Conservation (phyloP, 2,888 invertebrate species). For the Apamea crenata region DNA sequence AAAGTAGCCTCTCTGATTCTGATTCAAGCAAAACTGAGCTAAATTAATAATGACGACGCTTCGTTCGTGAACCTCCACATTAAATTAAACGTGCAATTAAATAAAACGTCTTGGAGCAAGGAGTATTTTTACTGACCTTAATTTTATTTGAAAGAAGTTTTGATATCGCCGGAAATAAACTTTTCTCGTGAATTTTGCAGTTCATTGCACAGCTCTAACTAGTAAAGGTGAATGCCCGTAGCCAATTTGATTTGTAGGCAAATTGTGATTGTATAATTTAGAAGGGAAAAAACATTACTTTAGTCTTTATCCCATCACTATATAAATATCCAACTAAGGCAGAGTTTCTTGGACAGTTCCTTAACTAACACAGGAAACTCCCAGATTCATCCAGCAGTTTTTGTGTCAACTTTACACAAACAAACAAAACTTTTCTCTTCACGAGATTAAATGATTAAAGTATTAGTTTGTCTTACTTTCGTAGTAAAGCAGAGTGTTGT, state of each 20-base stretch:
- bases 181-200: conserved; percentile 4
- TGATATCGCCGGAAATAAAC: neutral
- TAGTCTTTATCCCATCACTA: neutral
- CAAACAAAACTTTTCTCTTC: conserved; percentile 37
- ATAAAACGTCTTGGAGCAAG: conserved; percentile 52
- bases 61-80: conserved; percentile 44
- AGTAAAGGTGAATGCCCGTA: conserved; percentile 12
- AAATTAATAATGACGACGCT: conserved; percentile 55
- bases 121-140: conserved; percentile 32
- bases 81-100: conserved; percentile 57
- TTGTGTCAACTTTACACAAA: conserved; percentile 23
- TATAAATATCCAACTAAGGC: conserved; percentile 11
- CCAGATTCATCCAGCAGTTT: conserved; percentile 35
- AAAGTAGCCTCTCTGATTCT: conserved; percentile 42
- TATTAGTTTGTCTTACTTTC: conserved; percentile 38
- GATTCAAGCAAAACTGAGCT: conserved; percentile 53
- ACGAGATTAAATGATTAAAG: conserved; percentile 45
- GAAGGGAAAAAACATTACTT: neutral
- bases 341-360: conserved; percentile 31
- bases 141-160: conserved; percentile 27
- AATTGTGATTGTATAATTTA: neutral
- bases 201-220: conserved; percentile 4
- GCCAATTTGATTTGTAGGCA: conserved; percentile 14
- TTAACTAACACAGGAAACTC: conserved; percentile 18
- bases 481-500: conserved; percentile 35